A percentile compares a stretch with the other conserved stretches of the same genome.
Conservation (phyloP, 2,888 invertebrate genomes). For the Digitonthophagus gazella region DNA sequence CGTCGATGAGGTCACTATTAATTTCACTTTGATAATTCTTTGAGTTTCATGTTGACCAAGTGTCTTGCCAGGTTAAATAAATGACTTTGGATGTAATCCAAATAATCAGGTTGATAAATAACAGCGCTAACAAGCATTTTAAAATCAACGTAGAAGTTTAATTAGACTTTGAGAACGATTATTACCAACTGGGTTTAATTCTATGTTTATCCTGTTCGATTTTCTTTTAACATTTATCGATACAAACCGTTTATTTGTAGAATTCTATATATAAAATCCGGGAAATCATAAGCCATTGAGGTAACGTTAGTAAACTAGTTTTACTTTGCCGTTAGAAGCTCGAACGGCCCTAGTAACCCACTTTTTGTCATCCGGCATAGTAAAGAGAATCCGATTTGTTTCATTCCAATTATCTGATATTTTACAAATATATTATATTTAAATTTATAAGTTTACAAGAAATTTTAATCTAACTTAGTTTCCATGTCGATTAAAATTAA, state of each 20-base stretch:
- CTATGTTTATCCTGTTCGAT: background rate
- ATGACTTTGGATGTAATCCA: background rate
- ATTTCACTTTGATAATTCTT: background rate
- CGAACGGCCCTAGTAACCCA: background rate
- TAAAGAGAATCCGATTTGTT: no score
- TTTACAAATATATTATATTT: no score
- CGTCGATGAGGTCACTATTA: background rate
- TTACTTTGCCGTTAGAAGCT: background rate
- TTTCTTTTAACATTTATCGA: background rate
- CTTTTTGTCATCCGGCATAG: background rate
- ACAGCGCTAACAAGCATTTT: background rate
- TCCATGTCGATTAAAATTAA: no score
- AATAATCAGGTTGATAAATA: background rate
- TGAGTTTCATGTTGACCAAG: background rate
- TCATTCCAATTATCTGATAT: no score
- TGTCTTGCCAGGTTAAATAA: background rate
- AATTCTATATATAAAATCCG: background rate
- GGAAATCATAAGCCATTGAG: background rate
- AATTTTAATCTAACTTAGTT: no score
- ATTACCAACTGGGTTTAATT: background rate
- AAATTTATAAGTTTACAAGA: no score
- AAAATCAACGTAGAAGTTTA: background rate
- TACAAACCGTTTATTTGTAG: no score
- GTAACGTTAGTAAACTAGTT: no score
- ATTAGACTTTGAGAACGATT: background rate